These are phyloP conservation scores for Catharus bicknelli DNA, from an alignment of 2,113 vertebrate species.

Conservation along the genomic window DNA sequence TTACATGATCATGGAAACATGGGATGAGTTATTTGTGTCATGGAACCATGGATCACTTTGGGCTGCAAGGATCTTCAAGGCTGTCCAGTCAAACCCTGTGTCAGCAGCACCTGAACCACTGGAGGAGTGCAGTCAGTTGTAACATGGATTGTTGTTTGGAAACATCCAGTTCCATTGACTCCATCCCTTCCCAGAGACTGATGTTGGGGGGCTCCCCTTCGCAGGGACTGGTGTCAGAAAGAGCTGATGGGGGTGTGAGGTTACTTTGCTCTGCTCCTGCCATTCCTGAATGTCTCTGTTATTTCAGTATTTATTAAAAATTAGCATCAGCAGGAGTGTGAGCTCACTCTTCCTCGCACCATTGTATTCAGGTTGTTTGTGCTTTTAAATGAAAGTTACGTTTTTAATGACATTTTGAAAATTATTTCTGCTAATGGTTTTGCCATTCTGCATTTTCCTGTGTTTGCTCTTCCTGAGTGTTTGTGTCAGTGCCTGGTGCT, in stretches of 20 bases:
- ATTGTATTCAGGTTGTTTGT: neutral
- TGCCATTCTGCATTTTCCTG: neutral
- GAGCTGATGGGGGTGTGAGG: neutral
- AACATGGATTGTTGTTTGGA: neutral
- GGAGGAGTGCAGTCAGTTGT: neutral
- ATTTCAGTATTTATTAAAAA: neutral
- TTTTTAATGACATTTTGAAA: rapidly evolving
- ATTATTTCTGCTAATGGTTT: neutral
- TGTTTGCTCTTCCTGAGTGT: neutral
- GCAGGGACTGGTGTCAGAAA: neutral
- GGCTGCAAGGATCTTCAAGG: neutral
- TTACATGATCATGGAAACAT: neutral
- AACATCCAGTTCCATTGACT: neutral
- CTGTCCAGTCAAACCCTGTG: neutral
- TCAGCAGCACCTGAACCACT: neutral
- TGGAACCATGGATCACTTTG: neutral
- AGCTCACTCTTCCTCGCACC: rapidly evolving
- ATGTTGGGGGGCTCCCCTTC: neutral
- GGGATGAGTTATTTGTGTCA: neutral
- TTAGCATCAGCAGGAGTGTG: neutral
- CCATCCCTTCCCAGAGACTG: neutral
- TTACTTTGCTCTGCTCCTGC: neutral
- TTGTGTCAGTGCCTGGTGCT: neutral
- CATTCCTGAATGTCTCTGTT: neutral
- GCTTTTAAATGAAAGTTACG: neutral